phyloP scores from a whole-genome alignment of 2,888 invertebrate genomes.

The Tyria jacobaeae region DNA sequence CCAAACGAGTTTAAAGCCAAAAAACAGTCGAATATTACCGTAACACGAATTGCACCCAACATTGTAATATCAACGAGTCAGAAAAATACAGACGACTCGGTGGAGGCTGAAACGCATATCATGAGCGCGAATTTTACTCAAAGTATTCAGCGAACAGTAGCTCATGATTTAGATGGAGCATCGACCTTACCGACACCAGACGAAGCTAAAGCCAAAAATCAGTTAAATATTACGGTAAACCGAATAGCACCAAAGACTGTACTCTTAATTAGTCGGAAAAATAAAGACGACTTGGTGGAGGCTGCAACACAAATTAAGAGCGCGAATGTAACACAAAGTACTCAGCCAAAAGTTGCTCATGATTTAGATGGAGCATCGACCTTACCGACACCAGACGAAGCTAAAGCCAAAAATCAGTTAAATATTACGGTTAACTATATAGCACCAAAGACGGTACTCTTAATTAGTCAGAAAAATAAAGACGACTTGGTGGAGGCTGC shows the following conservation, averaged over 20 bases:
- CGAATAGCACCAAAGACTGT: not conserved
- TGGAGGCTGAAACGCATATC: too few species aligned
- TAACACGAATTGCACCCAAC: not conserved
- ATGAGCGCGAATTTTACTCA: not conserved
- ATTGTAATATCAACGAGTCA: not conserved
- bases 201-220: not conserved
- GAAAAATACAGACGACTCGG: too few species aligned
- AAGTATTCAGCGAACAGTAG: not conserved
- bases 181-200: not conserved
- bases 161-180: not conserved
- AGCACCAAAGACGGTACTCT: not conserved
- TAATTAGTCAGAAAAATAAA: not conserved
- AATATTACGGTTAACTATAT: not conserved
- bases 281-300: not conserved
- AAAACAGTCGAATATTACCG: not conserved
- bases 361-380: not conserved
- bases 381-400: not conserved
- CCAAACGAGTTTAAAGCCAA: not conserved
- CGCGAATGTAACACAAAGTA: not conserved
- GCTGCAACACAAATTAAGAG: not conserved
- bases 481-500: not conserved
- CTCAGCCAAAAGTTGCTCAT: not conserved
- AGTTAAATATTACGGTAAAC: not conserved
- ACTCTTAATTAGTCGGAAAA: not conserved
- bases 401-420: not conserved